phyloP scores from a whole-genome alignment of 2,888 invertebrate species.

The Nomada flava region DNA sequence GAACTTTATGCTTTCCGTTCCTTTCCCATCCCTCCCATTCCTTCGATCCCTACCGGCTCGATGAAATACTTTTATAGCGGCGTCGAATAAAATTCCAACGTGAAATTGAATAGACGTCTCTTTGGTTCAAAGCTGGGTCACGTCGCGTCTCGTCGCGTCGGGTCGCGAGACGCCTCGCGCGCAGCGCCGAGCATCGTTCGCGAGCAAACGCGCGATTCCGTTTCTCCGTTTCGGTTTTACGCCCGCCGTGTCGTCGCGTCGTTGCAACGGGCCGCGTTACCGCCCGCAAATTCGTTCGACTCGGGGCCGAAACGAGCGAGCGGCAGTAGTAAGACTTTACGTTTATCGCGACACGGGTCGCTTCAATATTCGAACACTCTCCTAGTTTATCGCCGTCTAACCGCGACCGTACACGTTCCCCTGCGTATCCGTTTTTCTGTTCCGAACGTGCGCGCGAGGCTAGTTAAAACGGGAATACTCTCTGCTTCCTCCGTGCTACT shows the following conservation, averaged over 20 bases:
- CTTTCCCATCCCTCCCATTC: too few species aligned
- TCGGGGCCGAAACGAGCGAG: conserved; percentile 8
- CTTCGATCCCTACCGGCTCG: conserved; percentile 10
- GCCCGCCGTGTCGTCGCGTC: neutral
- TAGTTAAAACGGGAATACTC: neutral
- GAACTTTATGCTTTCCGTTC: conserved; percentile 29
- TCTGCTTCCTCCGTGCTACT: neutral
- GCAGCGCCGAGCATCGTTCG: neutral
- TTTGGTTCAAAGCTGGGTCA: conserved; percentile 3
- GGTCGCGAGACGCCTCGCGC: neutral
- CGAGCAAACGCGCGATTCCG: neutral
- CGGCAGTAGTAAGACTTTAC: conserved; percentile 28
- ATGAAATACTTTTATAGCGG: conserved; percentile 48
- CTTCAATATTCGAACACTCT: conserved; percentile 30
- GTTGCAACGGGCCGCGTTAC: neutral
- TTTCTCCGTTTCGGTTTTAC: neutral
- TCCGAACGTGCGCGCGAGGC: neutral
- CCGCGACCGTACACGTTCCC: neutral
- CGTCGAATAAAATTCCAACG: conserved; percentile 38
- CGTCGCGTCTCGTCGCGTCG: neutral
- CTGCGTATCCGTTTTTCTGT: neutral
- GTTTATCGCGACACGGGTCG: conserved; percentile 30
- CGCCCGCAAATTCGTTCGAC: conserved; percentile 7
- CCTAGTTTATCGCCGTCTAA: conserved; percentile 16
- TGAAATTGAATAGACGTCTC: conserved; percentile 16